Evolutionary conservation across 2,113 vertebrate species (phyloP), one percentile per base, ranked within the genome.

Genomic region (Malurus cyaneus): DNA sequence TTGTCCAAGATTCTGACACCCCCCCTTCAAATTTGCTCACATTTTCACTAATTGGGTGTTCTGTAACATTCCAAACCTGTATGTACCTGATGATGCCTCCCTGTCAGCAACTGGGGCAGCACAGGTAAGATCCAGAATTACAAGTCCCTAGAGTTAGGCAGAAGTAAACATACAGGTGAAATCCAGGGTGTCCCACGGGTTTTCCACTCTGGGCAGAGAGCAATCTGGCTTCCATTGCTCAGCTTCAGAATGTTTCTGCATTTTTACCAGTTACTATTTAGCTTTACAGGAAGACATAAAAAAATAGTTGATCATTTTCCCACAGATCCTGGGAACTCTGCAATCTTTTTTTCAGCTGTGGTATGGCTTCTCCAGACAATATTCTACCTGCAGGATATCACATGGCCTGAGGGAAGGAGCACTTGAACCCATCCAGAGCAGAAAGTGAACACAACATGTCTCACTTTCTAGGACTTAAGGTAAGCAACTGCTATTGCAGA

Each of bases 1-100:
- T 5, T 8, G 4, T 42, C 46, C 14, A 57, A 5, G 21, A 36
- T 36, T 86, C 53, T 56, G 14, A 64, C 11, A 16, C 12, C 4
- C 16, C 4, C 0, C 0, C 15, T 4, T 0, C 1, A 4, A 24
- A 67, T 62, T 24, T 34, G 12, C 32, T 89, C 32, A 15, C 18
- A 29, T 61, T 77, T 80, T 56, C 32, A 23, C 20, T 57, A 44
- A 36, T 3, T 60, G 49, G 2, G 49, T 29, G 28, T 18, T 54
- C 52, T 66, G 20, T 15, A 44, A 47, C 52, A 47, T 71, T 59
- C 29, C 34, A 73, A 67, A 29, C 11, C 47, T 32, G 12, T 25
- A 20, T 1, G 1, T 6, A 12, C 2, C 7, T 42, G 42, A 26
- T 25, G 31, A 21, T 83, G 49, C 8, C 25, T 32, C 23, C 26